Conservation (phyloP, 2,888 invertebrate species). For the Lapara coniferarum region DNA sequence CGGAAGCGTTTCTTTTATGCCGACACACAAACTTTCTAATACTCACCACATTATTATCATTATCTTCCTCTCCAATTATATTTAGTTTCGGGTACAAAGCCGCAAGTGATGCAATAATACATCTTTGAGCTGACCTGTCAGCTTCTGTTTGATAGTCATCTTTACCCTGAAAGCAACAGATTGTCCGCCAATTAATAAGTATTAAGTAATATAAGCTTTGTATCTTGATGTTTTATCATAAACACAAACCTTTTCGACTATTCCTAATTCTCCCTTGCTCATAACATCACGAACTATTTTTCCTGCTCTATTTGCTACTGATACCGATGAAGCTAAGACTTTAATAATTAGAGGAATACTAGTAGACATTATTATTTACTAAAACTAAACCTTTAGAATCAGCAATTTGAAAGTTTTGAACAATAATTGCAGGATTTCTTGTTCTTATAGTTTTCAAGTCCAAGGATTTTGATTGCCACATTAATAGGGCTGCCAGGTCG, state of each 20-base stretch:
- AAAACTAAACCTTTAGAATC: background rate
- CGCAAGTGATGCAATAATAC: constrained; percentile 94
- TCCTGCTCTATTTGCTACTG: constrained; percentile 92
- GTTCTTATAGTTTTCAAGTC: background rate
- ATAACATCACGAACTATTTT: constrained; percentile 96
- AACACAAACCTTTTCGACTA: constrained; percentile 91
- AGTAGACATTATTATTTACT: constrained; percentile 80
- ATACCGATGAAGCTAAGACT: constrained; percentile 90
- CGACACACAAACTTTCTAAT: background rate
- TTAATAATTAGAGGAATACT: constrained; percentile 86
- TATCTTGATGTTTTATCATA: background rate
- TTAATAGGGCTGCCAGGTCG: no score
- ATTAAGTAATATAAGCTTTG: background rate
- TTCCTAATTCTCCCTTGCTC: constrained; percentile 94
- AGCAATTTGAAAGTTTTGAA: background rate
- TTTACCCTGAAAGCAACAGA: constrained; percentile 84
- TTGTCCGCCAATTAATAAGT: background rate
- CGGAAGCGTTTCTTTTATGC: no score
- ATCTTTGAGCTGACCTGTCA: constrained; percentile 96
- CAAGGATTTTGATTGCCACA: no score
- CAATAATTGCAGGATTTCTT: background rate
- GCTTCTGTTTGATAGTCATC: constrained; percentile 99
- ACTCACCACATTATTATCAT: constrained; percentile 83
- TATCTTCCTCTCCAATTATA: constrained; percentile 96
- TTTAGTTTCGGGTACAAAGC: constrained; percentile 92